Percentiles rank a stretch among this genome's conserved stretches.
Evolutionary conservation across 1,140 invertebrate genomes (phyloP).

Genomic region (Drosophila watanabei): DNA sequence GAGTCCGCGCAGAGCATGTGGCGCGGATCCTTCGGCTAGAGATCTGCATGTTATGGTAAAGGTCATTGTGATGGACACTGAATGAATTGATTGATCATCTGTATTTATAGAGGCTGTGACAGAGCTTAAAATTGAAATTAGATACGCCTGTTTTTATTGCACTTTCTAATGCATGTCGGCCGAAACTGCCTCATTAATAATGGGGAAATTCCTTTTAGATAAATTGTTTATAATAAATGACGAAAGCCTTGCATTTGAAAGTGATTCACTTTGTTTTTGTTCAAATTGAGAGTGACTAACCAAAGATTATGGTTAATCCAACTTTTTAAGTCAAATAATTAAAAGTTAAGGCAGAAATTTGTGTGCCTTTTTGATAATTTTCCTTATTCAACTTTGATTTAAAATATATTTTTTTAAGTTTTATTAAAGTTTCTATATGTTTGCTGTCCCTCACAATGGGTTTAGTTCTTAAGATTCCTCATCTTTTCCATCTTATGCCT

Average conservation of each 20-base stretch:
- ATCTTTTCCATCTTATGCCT: slow-evolving; percentile 28
- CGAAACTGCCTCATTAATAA: slow-evolving; percentile 13
- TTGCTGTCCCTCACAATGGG: neutral
- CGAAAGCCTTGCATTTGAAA: slow-evolving; percentile 1
- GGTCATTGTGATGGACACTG: neutral
- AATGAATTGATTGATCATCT: slow-evolving; percentile 2
- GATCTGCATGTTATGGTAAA: slow-evolving; percentile 53
- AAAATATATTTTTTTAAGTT: too few relatives aligned
- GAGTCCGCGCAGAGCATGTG: slow-evolving; percentile 36
- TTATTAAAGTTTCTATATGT: too few relatives aligned
- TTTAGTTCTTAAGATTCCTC: slow-evolving; percentile 28
- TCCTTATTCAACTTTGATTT: neutral
- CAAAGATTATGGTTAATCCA: neutral
- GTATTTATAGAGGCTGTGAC: slow-evolving; percentile 14
- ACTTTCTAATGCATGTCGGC: slow-evolving; percentile 19
- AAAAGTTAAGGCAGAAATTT: neutral
- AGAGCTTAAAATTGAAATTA: slow-evolving; percentile 3
- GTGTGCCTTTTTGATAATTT: neutral
- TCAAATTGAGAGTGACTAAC: neutral
- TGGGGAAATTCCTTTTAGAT: slow-evolving; percentile 3
- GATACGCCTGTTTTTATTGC: slow-evolving; percentile 16
- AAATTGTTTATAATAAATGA: neutral
- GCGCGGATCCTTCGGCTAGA: slow-evolving; percentile 38
- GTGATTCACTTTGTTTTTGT: slow-evolving; percentile 24
- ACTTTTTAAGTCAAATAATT: neutral